Evolutionary conservation across 2,797 vertebrate genomes (phyloP).

Genomic region (Vireo griseus): DNA sequence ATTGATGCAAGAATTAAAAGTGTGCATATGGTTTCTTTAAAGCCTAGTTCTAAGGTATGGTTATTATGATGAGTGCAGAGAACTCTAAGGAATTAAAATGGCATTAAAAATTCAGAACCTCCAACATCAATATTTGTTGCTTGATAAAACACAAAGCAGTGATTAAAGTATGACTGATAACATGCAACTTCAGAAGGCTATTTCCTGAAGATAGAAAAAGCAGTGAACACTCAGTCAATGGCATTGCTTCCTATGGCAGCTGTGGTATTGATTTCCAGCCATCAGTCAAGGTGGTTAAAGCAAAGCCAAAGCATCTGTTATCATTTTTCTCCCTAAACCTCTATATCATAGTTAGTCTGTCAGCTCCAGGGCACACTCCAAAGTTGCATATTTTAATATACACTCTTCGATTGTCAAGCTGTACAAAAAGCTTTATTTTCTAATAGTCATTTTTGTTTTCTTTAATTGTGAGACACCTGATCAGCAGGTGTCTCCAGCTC

Average conservation of each 20-base stretch:
- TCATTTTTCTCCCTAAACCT: background rate
- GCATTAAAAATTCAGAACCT: background rate
- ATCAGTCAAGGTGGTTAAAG: background rate
- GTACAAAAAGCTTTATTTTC: background rate
- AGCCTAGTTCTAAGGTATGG: background rate
- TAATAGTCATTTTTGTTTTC: background rate
- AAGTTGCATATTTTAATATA: background rate
- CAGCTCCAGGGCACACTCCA: background rate
- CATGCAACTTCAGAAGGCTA: background rate
- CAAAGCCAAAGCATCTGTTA: background rate
- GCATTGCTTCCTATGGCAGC: background rate
- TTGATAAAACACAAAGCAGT: background rate
- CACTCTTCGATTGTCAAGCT: background rate
- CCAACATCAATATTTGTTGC: background rate
- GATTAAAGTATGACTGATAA: background rate
- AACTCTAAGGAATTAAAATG: background rate
- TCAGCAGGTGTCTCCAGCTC: background rate
- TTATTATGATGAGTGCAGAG: background rate
- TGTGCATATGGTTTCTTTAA: background rate
- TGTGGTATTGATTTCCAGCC: background rate
- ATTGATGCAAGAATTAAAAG: background rate
- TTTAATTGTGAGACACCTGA: background rate
- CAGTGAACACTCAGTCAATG: background rate
- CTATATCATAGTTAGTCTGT: background rate
- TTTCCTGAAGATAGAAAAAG: background rate